Conservation (phyloP, 2,888 invertebrate genomes). For the Agrotis clavis region DNA sequence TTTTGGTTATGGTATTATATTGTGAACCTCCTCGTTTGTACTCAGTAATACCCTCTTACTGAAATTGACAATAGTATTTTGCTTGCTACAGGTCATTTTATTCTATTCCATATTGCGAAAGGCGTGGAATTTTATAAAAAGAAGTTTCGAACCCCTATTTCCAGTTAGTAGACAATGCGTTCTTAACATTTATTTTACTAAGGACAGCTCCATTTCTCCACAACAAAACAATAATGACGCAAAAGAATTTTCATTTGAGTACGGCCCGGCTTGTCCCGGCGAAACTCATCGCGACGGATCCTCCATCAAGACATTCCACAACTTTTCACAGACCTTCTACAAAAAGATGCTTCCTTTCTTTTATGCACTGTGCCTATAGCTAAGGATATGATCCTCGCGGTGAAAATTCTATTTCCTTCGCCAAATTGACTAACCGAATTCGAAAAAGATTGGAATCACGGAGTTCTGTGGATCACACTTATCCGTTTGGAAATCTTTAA, state of each 20-base stretch:
- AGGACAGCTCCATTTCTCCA: slow-evolving; percentile 71
- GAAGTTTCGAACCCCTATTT: slow-evolving; percentile 49
- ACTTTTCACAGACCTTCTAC: slow-evolving; percentile 81
- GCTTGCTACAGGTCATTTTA: slow-evolving; percentile 15
- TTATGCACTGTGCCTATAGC: slow-evolving; percentile 69
- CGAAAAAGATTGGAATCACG: slow-evolving; percentile 62
- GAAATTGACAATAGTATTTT: slow-evolving; percentile 24
- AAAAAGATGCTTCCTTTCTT: slow-evolving; percentile 75
- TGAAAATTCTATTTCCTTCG: slow-evolving; percentile 69
- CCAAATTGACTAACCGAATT: slow-evolving; percentile 61
- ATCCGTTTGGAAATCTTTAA: slow-evolving; percentile 54
- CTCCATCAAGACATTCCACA: slow-evolving; percentile 85
- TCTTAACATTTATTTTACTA: slow-evolving; percentile 67
- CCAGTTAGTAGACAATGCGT: slow-evolving; percentile 58
- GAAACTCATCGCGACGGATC: slow-evolving; percentile 75
- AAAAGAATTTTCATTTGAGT: slow-evolving; percentile 88
- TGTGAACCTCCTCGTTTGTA: slow-evolving; percentile 1
- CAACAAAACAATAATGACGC: slow-evolving; percentile 84
- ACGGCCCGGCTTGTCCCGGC: slow-evolving; percentile 73
- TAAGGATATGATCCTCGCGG: slow-evolving; percentile 60
- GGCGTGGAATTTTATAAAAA: slow-evolving; percentile 44
- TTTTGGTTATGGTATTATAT: not conserved
- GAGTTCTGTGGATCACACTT: slow-evolving; percentile 48
- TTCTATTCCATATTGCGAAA: slow-evolving; percentile 27
- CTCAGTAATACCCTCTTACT: not conserved